Base-by-base conservation (phyloP, 1,140 invertebrate genomes). In the Drosophila takahashii region DNA sequence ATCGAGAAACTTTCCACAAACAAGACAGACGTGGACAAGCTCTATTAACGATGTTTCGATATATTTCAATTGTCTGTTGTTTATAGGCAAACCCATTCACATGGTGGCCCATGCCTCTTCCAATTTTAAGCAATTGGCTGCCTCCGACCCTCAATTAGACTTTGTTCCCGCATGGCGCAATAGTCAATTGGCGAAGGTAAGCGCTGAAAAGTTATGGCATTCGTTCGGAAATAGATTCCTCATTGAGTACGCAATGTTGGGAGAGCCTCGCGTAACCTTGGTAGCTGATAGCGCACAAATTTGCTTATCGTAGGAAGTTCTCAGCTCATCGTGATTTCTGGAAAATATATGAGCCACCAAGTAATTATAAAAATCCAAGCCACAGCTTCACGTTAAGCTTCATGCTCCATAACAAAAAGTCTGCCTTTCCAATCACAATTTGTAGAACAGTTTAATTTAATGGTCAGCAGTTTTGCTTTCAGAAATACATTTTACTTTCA, bases 271-370 rank as follows among this genome's bases (percentile, higher is more conserved):
- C 37, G 37, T 45, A 70, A 61, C 66, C 44, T 62, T 39, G 47
- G 7, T 29, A 10, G 54, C 71, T 69, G 81, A 85, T 84, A 76
- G 72, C 61, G 45, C 44, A 39, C 15, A 47, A 70, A 79, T 85
- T 85, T 60, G 69, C 83, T 85, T 85, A 85, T 85, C 81, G 66
- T 34, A 48, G 66, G 50, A 70, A 57, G 51, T 70, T 39, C 65
- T 56, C 39, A 2, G 42, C 34, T 56, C 18, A 69, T 69, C 66
- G 34, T 32, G 64, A 69, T 54, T 69, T 45, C 29, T 36, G 29
- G 26, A 41, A 32, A 44, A 34, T 32, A 26, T 26, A 18, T 44
- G 11, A 22, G 29, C 42, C 13, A 1, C 29, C 6, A 13, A 11
- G 18, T 26, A 11, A 18, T 36, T 22, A 11, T 15, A 8, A 6